Evolutionary conservation across 2,888 invertebrate genomes (phyloP).

Genomic region (Acleris holmiana): DNA sequence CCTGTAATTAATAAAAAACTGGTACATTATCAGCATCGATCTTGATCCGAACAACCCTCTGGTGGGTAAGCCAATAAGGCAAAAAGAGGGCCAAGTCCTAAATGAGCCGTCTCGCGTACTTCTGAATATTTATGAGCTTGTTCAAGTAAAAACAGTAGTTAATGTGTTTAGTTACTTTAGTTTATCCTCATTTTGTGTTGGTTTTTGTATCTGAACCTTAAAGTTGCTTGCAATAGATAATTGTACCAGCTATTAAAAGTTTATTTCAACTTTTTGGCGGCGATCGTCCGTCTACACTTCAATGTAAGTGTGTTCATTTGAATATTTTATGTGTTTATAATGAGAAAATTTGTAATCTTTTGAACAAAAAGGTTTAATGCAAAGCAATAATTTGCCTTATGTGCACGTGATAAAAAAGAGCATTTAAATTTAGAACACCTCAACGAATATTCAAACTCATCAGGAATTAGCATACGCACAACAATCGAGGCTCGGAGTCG

Average conservation of each 20-base stretch:
- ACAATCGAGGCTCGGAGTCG: slow-evolving; percentile 51
- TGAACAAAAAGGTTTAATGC: not conserved
- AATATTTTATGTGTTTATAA: not conserved
- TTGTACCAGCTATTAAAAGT: too few species aligned
- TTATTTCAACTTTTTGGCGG: too few species aligned
- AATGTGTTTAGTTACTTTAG: slow-evolving; percentile 58
- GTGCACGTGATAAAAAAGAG: slow-evolving; percentile 4
- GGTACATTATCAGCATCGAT: slow-evolving; percentile 78
- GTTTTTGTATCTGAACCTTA: not conserved
- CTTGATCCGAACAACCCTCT: slow-evolving; percentile 74
- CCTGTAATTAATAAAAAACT: slow-evolving; percentile 72
- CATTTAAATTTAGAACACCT: slow-evolving; percentile 11
- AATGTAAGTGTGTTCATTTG: too few species aligned
- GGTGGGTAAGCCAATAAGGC: slow-evolving; percentile 79
- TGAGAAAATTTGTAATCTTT: too few species aligned
- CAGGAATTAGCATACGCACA: slow-evolving; percentile 64
- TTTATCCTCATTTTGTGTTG: slow-evolving; percentile 3
- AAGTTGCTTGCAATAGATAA: not conserved
- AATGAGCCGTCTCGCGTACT: slow-evolving; percentile 80
- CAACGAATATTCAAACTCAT: slow-evolving; percentile 35
- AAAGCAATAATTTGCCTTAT: not conserved
- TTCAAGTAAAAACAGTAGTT: slow-evolving; percentile 59
- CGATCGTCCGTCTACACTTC: too few species aligned
- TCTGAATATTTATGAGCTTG: slow-evolving; percentile 81
- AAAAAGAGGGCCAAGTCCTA: slow-evolving; percentile 77